These are phyloP conservation scores for Eledona agricola DNA, from an alignment of 2,888 invertebrate genomes.

Conservation along the genomic window DNA sequence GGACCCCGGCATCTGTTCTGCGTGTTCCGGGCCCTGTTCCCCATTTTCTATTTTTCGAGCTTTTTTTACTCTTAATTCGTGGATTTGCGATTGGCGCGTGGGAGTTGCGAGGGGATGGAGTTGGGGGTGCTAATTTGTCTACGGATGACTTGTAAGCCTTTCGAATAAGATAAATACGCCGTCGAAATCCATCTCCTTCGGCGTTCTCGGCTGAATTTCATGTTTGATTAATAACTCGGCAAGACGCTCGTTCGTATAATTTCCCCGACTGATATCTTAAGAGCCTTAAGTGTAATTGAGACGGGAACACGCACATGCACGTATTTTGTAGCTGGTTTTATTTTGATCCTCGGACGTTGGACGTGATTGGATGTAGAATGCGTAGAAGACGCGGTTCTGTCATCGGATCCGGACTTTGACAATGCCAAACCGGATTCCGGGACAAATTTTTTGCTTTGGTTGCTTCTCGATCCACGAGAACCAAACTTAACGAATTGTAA, in stretches of 20 bases:
- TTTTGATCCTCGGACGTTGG: no score
- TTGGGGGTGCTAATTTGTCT: conserved; percentile 26
- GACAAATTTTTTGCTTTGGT: no score
- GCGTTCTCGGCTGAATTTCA: no score
- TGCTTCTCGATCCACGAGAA: no score
- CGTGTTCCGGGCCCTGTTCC: conserved; percentile 3
- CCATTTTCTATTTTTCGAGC: conserved; percentile 9
- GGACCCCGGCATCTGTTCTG: conserved; percentile 26
- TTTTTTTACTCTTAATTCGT: neutral
- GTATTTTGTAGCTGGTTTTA: no score
- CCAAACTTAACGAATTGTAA: no score
- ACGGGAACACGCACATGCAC: no score
- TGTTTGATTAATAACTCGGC: conserved; percentile 12
- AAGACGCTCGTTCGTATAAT: conserved; percentile 10
- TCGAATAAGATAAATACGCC: conserved; percentile 30
- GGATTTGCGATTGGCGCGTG: neutral
- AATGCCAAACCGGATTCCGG: no score
- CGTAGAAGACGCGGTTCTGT: no score
- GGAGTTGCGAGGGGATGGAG: neutral
- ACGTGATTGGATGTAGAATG: no score
- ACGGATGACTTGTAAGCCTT: conserved; percentile 20
- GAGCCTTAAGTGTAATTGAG: conserved; percentile 16
- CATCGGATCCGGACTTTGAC: no score
- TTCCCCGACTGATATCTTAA: conserved; percentile 7
- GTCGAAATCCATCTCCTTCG: conserved; percentile 23